phyloP scores from a whole-genome alignment of 2,797 vertebrate genomes.

The Gambelia wislizenii region DNA sequence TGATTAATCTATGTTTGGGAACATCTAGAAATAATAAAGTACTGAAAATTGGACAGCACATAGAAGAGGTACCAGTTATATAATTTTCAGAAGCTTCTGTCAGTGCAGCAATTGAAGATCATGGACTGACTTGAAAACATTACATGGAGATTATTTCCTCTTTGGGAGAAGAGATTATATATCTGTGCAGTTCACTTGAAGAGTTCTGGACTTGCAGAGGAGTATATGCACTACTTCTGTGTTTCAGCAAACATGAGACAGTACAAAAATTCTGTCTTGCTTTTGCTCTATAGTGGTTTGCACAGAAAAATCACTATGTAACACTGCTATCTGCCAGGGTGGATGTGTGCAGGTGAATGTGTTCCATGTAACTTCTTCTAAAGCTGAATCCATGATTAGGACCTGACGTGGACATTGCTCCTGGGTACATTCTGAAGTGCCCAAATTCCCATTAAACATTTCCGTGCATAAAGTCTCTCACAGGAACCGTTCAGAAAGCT shows the following conservation, averaged over 20 bases:
- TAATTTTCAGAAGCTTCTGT: not conserved
- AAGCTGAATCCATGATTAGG: not conserved
- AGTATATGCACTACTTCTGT: not conserved
- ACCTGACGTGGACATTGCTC: not conserved
- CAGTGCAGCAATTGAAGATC: not conserved
- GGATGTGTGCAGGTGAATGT: not conserved
- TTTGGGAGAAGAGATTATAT: not conserved
- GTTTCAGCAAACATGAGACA: not conserved
- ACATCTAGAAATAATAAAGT: no score
- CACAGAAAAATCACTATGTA: not conserved
- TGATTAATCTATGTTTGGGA: not conserved
- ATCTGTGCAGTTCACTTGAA: not conserved
- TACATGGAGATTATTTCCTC: not conserved
- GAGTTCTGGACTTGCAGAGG: not conserved
- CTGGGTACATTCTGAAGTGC: not conserved
- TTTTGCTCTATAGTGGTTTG: not conserved
- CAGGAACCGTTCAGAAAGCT: not conserved
- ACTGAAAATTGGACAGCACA: not conserved
- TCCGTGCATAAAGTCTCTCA: not conserved
- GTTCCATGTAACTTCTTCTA: not conserved
- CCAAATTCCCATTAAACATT: not conserved
- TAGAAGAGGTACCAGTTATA: not conserved
- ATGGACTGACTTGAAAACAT: not conserved
- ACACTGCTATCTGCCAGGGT: not conserved
- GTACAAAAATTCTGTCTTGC: not conserved